phyloP scores from a whole-genome alignment of 37 sponge, comb jelly and placozoan species.

The Lycopodina hypogea region DNA sequence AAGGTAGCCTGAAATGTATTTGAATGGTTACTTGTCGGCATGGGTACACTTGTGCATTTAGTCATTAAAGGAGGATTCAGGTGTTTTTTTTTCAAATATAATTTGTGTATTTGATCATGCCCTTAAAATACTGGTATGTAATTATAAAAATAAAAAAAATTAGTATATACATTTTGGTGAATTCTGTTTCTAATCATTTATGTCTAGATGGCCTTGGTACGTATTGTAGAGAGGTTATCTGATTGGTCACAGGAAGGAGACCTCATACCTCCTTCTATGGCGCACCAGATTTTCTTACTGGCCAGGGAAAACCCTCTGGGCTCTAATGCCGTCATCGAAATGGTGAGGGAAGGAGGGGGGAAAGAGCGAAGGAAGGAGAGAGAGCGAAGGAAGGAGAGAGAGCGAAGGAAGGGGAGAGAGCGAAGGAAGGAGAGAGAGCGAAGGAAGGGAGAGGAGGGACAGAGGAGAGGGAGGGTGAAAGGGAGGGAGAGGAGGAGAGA shows the following conservation, averaged over 20 bases:
- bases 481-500: too few relatives aligned
- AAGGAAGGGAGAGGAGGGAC: neutral
- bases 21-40: too few relatives aligned
- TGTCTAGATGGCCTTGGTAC: neutral
- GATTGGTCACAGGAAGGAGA: conserved; percentile 44
- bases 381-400: neutral
- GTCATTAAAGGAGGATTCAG: too few relatives aligned
- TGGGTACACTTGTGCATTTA: too few relatives aligned
- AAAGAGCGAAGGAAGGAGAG: neutral
- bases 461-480: too few relatives aligned
- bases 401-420: neutral
- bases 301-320: conserved; percentile 30
- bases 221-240: conserved; percentile 39
- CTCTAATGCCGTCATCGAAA: conserved; percentile 16
- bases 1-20: too few relatives aligned
- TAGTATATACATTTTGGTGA: too few relatives aligned
- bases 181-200: neutral
- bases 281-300: conserved; percentile 1
- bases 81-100: too few relatives aligned
- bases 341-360: conserved; percentile 27
- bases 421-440: neutral
- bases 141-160: too few relatives aligned
- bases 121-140: too few relatives aligned
- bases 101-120: too few relatives aligned
- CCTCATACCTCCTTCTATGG: conserved; percentile 43